phyloP scores from a whole-genome alignment of 2,888 invertebrate species.

The Lithophane leautieri region DNA sequence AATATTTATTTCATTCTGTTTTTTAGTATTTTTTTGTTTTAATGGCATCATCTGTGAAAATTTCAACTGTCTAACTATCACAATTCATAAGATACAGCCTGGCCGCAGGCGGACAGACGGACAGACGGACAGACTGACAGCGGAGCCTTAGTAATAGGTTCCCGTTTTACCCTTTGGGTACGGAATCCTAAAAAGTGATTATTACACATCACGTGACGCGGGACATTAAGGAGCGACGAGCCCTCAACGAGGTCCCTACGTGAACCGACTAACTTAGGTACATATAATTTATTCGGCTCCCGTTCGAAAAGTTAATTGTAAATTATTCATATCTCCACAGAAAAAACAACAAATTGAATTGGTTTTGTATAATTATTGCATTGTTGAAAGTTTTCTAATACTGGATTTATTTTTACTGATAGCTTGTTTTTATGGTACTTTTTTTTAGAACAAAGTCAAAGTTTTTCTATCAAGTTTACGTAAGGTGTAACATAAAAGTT shows the following conservation, averaged over 20 bases:
- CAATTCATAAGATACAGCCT: no score
- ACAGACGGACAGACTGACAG: no score
- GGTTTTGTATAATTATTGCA: slow-evolving; percentile 17
- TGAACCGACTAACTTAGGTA: slow-evolving; percentile 44
- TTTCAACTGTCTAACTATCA: no score
- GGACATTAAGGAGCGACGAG: slow-evolving; percentile 4
- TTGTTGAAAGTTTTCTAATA: slow-evolving; percentile 7
- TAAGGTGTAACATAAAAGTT: background rate
- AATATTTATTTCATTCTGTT: no score
- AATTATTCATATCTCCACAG: slow-evolving; percentile 43
- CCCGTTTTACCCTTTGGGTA: no score
- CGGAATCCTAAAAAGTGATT: slow-evolving; percentile 25
- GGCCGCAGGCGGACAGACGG: no score
- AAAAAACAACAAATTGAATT: slow-evolving; percentile 50
- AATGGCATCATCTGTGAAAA: no score
- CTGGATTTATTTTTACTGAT: background rate
- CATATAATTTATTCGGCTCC: slow-evolving; percentile 44
- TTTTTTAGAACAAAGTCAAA: background rate
- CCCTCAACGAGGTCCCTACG: slow-evolving; percentile 40
- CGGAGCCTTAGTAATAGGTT: no score
- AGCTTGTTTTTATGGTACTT: background rate
- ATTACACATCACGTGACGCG: slow-evolving; percentile 40
- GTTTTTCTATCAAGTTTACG: background rate
- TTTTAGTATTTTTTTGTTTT: no score
- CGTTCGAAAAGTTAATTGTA: slow-evolving; percentile 45